phyloP scores from a whole-genome alignment of 1,140 invertebrate species.

The Drosophila sp. region DNA sequence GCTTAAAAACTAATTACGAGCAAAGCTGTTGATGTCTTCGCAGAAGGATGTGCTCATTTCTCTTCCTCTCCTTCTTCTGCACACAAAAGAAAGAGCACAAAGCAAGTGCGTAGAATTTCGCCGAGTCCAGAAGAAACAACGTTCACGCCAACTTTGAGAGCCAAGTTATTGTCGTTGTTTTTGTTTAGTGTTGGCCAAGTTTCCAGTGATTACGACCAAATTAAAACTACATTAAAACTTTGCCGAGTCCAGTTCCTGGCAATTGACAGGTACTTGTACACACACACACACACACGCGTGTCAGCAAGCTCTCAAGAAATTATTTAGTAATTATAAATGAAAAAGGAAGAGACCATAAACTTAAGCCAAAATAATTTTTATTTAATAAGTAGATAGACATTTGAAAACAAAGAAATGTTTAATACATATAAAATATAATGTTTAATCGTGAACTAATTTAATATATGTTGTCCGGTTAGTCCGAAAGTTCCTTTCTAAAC shows the following conservation, averaged over 20 bases:
- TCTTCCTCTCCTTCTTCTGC: slow-evolving; percentile 20
- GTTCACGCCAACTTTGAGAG: slow-evolving; percentile 31
- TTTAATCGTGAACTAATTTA: background rate
- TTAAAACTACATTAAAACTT: slow-evolving; percentile 84
- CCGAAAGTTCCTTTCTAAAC: no score
- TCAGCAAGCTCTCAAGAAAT: slow-evolving; percentile 35
- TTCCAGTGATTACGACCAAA: slow-evolving; percentile 78
- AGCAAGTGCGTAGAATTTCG: slow-evolving; percentile 59
- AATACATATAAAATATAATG: background rate
- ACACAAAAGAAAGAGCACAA: slow-evolving; percentile 17
- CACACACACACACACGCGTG: background rate
- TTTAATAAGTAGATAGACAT: background rate
- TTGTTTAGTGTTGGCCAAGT: slow-evolving; percentile 52
- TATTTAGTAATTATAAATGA: slow-evolving; percentile 51
- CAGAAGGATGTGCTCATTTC: slow-evolving; percentile 16
- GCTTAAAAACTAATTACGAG: slow-evolving; percentile 83
- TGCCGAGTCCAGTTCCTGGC: slow-evolving; percentile 54
- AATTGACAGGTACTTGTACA: slow-evolving; percentile 60
- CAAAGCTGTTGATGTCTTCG: slow-evolving; percentile 68
- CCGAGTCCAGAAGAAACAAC: slow-evolving; percentile 28
- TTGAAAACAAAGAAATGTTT: background rate
- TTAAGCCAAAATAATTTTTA: background rate
- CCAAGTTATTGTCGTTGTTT: slow-evolving; percentile 25
- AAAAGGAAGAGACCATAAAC: background rate
- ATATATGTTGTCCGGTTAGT: no score